Evolutionary conservation across 2,888 invertebrate species (phyloP).

Genomic region (Dryadula phaetusa): DNA sequence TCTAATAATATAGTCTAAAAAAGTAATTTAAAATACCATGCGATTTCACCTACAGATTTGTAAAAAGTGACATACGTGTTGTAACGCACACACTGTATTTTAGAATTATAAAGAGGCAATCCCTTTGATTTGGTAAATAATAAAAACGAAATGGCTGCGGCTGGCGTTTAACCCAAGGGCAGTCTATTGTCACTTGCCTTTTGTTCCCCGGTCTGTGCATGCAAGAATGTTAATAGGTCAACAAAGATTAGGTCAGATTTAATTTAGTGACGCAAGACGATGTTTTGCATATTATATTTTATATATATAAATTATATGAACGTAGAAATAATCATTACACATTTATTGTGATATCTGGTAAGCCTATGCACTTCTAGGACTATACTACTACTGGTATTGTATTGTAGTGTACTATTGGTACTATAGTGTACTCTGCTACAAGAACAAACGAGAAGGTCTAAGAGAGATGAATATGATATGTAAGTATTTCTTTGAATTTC

Average conservation of each 20-base stretch:
- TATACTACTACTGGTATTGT: too few relatives aligned
- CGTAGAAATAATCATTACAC: background rate
- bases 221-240: constrained; percentile 54
- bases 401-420: too few relatives aligned
- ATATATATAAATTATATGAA: too few relatives aligned
- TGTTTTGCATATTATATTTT: constrained; percentile 14
- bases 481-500: background rate
- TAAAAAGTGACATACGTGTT: too few relatives aligned
- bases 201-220: constrained; percentile 51
- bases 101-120: background rate
- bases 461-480: too few relatives aligned
- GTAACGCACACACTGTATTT: background rate
- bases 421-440: too few relatives aligned
- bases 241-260: constrained; percentile 49
- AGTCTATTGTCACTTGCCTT: constrained; percentile 54
- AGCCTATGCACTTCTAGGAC: too few relatives aligned
- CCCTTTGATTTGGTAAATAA: constrained; percentile 20
- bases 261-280: constrained; percentile 27
- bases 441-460: too few relatives aligned
- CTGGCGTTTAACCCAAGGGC: constrained; percentile 53
- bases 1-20: too few relatives aligned
- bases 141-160: constrained; percentile 31
- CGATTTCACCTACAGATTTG: too few relatives aligned
- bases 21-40: too few relatives aligned
- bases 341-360: background rate